phyloP scores from a whole-genome alignment of 2,113 vertebrate genomes.

The Gambusia affinis region DNA sequence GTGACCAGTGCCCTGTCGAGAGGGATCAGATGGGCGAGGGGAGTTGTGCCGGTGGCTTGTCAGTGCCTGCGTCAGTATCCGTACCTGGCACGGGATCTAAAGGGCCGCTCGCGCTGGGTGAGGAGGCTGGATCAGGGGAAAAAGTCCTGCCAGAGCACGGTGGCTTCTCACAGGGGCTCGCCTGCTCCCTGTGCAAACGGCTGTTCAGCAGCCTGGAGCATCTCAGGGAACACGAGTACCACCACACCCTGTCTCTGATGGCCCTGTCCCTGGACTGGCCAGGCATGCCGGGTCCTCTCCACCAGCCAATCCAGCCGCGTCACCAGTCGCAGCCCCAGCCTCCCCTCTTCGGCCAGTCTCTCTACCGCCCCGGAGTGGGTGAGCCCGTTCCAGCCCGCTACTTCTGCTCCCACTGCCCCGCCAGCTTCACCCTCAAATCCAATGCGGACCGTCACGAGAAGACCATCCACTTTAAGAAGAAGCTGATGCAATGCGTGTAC shows the following conservation, averaged over 20 bases:
- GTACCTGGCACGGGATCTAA: conserved; percentile 59
- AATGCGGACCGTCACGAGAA: conserved; percentile 84
- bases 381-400: conserved; percentile 72
- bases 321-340: conserved; percentile 50
- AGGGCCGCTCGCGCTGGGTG: conserved; percentile 47
- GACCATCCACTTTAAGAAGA: conserved; percentile 83
- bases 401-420: conserved; percentile 82
- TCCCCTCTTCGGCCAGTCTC: conserved; percentile 50
- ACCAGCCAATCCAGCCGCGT: conserved; percentile 18
- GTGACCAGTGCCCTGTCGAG: conserved; percentile 44
- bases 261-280: conserved; percentile 75
- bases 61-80: conserved; percentile 52
- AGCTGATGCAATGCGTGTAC: conserved; percentile 82
- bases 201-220: conserved; percentile 78
- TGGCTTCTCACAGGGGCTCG: conserved; percentile 68
- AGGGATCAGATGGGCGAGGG: conserved; percentile 76
- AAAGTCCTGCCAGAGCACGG: conserved; percentile 60
- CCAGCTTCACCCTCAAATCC: conserved; percentile 85
- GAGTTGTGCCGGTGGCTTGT: conserved; percentile 61
- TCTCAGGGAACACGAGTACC: conserved; percentile 81
- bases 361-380: conserved; percentile 28
- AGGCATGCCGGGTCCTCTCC: conserved; percentile 22
- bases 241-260: conserved; percentile 75
- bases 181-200: conserved; percentile 84
- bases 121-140: conserved; percentile 56